phyloP scores from a whole-genome alignment of 1,140 invertebrate genomes.

The Polypedilum pembai region DNA sequence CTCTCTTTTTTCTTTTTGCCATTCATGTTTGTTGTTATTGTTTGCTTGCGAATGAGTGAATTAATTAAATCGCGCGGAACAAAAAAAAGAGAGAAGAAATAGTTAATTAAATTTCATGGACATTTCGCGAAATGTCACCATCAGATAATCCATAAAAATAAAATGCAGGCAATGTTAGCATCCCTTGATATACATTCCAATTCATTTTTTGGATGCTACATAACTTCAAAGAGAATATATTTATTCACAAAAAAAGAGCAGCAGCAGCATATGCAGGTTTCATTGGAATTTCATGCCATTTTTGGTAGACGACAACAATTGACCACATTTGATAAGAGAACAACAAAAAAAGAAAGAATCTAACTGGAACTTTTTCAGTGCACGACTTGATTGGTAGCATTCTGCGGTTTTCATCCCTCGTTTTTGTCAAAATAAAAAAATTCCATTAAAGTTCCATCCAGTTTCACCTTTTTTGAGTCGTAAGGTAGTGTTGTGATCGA shows the following conservation, averaged over 20 bases:
- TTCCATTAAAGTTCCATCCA: not conserved
- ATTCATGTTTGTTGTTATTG: too few species aligned
- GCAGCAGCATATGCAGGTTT: not conserved
- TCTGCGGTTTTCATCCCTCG: not conserved
- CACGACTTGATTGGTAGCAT: slow-evolving; percentile 23
- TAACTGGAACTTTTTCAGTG: slow-evolving; percentile 3
- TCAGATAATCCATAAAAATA: not conserved
- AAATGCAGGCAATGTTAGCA: not conserved
- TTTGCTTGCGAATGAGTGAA: not conserved
- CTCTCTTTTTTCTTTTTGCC: too few species aligned
- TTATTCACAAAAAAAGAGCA: not conserved
- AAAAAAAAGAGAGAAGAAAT: not conserved
- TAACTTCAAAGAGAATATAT: slow-evolving; percentile 2
- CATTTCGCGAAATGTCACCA: not conserved
- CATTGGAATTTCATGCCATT: not conserved
- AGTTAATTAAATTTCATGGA: slow-evolving; percentile 19
- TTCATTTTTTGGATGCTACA: not conserved
- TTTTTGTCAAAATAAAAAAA: not conserved
- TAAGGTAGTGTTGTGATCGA: too few species aligned
- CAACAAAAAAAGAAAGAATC: not conserved
- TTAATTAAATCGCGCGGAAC: slow-evolving; percentile 5
- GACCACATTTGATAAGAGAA: not conserved
- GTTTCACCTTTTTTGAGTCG: not conserved
- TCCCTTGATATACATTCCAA: not conserved
- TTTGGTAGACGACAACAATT: slow-evolving; percentile 10